Evolutionary conservation across 2,113 vertebrate species (phyloP).

Genomic region (Solea solea): DNA sequence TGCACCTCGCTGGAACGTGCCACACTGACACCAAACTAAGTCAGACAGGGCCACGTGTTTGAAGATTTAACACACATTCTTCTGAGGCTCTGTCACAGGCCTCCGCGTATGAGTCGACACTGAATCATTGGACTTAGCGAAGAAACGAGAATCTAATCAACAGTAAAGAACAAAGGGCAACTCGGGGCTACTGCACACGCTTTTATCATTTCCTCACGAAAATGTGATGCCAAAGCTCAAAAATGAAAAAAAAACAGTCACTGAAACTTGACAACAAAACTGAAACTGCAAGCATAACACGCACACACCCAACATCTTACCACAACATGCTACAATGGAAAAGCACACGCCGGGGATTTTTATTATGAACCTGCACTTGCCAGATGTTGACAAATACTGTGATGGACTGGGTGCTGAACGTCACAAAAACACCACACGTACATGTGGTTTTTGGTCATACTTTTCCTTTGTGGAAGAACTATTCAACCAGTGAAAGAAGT

Average conservation of each 20-base stretch:
- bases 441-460: too few species aligned
- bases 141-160: constrained; percentile 19
- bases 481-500: too few species aligned
- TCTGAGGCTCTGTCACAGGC: constrained; percentile 64
- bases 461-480: too few species aligned
- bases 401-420: too few species aligned
- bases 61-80: constrained; percentile 62
- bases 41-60: constrained; percentile 72
- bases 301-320: background rate
- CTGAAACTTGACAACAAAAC: constrained; percentile 8
- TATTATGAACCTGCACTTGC: too few species aligned
- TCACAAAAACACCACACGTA: too few species aligned
- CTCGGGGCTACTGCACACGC: background rate
- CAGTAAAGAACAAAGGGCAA: constrained; percentile 13
- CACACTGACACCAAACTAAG: constrained; percentile 63
- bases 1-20: constrained; percentile 63
- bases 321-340: background rate
- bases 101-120: constrained; percentile 28
- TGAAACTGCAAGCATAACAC: constrained; percentile 13
- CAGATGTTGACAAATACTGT: background rate
- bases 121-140: constrained; percentile 32
- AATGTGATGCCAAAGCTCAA: background rate
- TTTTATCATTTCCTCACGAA: background rate
- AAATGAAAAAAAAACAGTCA: background rate
- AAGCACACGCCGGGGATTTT: background rate